phyloP scores from a whole-genome alignment of 2,888 invertebrate species.

The Himalopsyche anomala region DNA sequence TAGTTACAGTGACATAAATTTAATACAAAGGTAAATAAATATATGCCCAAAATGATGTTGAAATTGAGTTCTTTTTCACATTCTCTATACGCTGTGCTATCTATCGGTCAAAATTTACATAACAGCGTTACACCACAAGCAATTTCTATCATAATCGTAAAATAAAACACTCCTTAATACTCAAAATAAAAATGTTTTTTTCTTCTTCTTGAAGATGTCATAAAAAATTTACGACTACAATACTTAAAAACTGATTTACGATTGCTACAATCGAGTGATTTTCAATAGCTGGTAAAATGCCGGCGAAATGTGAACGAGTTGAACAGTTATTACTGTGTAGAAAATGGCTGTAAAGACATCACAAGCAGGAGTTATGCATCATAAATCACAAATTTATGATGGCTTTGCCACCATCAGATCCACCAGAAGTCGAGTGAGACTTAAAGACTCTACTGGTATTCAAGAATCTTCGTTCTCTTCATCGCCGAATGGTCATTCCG shows the following conservation, averaged over 20 bases:
- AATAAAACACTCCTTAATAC: slow-evolving; percentile 29
- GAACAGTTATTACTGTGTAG: slow-evolving; percentile 27
- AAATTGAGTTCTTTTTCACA: slow-evolving; percentile 7
- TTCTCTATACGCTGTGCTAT: not conserved
- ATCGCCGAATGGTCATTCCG: slow-evolving; percentile 73
- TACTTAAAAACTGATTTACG: slow-evolving; percentile 28
- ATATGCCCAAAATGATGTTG: not conserved
- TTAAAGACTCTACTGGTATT: slow-evolving; percentile 74
- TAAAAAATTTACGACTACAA: slow-evolving; percentile 39
- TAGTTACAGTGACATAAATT: not conserved
- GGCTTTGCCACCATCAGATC: slow-evolving; percentile 92
- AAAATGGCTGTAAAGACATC: slow-evolving; percentile 59
- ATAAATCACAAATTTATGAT: slow-evolving; percentile 83
- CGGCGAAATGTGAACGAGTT: slow-evolving; percentile 14
- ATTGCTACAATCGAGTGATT: not conserved
- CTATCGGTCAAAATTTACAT: slow-evolving; percentile 2
- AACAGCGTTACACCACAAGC: not conserved
- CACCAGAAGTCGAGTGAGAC: slow-evolving; percentile 76
- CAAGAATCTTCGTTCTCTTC: slow-evolving; percentile 70
- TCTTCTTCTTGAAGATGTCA: not conserved
- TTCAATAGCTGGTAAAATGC: slow-evolving; percentile 19
- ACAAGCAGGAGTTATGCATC: slow-evolving; percentile 68
- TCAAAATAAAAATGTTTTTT: not conserved
- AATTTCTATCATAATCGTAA: slow-evolving; percentile 22
- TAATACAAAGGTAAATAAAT: not conserved